Percentiles rank a stretch among this genome's conserved stretches.
Evolutionary conservation across 2,113 vertebrate genomes (phyloP).

Genomic region (Tinamus guttatus): DNA sequence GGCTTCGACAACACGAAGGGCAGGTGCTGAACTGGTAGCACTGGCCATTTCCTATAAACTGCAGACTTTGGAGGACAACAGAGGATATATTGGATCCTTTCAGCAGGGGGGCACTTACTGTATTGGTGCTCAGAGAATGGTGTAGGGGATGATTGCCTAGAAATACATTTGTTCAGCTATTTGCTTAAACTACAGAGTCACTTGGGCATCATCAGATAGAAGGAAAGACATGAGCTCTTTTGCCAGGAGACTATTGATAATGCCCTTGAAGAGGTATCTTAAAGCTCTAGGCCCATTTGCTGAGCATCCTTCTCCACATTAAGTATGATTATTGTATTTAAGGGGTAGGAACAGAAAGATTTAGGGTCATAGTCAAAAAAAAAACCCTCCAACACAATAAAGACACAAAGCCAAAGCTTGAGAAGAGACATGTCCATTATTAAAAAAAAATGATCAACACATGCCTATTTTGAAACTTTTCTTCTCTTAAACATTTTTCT

Average conservation of each 20-base stretch:
- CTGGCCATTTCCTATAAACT: background rate
- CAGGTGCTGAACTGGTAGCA: background rate
- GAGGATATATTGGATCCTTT: background rate
- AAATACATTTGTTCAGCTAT: constrained; percentile 48
- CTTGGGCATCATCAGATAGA: constrained; percentile 31
- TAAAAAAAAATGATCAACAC: background rate
- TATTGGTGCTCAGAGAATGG: background rate
- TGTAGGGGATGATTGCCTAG: background rate
- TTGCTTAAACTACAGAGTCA: constrained; percentile 41
- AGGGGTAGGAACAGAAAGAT: background rate
- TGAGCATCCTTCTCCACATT: constrained; percentile 17
- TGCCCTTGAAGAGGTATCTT: background rate
- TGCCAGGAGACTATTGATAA: constrained; percentile 29
- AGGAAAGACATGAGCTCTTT: constrained; percentile 35
- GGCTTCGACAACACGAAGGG: background rate
- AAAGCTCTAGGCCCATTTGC: constrained; percentile 9
- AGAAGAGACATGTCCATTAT: background rate
- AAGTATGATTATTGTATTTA: constrained; percentile 27
- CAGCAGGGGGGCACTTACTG: background rate
- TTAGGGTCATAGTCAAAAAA: constrained; percentile 17
- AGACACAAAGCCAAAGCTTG: background rate
- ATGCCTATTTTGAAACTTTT: background rate
- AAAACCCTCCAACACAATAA: background rate
- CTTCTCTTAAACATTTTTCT: background rate
- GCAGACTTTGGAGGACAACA: background rate